A percentile compares a stretch with the other conserved stretches of the same genome.
Evolutionary conservation across 2,113 vertebrate genomes (phyloP).

Genomic region (Zapornia atra): DNA sequence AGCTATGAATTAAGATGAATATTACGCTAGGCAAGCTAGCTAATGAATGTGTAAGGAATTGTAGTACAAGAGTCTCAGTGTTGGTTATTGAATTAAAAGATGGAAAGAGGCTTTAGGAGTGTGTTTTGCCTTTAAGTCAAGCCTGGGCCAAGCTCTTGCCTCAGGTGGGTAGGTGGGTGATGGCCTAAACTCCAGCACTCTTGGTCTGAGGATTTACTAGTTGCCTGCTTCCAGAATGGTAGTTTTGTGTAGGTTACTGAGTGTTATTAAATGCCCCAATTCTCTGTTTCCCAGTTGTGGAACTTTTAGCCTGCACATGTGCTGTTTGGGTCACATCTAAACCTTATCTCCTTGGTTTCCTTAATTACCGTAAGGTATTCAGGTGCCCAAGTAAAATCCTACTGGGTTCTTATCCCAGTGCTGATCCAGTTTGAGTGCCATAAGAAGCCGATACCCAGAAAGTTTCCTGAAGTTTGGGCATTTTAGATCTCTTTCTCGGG

Average conservation of each 20-base stretch:
- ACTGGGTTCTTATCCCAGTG: not conserved
- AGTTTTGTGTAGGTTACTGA: not conserved
- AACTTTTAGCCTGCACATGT: rapidly evolving
- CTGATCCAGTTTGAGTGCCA: not conserved
- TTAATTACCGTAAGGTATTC: not conserved
- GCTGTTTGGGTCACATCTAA: not conserved
- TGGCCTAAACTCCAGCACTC: not conserved
- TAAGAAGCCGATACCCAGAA: not conserved
- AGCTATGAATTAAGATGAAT: not conserved
- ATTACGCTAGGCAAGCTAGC: not conserved
- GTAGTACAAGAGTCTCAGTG: not conserved
- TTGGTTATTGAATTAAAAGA: not conserved
- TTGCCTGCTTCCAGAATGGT: not conserved
- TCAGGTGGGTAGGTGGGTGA: not conserved
- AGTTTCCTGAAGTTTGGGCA: rapidly evolving
- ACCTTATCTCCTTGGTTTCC: not conserved
- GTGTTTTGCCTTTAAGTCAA: no score
- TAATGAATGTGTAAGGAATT: not conserved
- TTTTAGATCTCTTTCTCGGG: not conserved
- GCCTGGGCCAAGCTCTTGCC: not conserved
- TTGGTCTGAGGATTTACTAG: not conserved
- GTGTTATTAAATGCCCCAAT: not conserved
- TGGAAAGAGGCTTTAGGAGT: not conserved
- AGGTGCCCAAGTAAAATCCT: not conserved
- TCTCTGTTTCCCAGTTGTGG: not conserved